phyloP scores from a whole-genome alignment of 30 jellyfish, hydroid and myxozoan genomes.

The Aurelia aurita region DNA sequence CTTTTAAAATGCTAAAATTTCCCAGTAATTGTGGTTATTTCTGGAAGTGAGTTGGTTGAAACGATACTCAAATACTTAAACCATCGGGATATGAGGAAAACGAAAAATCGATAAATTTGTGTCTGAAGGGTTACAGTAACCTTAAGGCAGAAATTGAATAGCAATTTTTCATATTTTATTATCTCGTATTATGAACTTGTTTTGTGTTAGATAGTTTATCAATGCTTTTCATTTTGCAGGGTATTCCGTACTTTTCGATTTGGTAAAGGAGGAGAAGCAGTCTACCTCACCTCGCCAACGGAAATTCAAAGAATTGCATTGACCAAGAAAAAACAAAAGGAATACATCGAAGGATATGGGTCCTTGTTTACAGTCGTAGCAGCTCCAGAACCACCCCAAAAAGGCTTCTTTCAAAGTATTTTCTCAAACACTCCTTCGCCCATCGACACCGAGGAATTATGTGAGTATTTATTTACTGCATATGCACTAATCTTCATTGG shows the following conservation, averaged over 20 bases:
- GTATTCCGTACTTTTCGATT: conserved; percentile 87
- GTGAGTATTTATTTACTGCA: conserved; percentile 48
- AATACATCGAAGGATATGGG: conserved; percentile 82
- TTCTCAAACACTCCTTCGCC: conserved; percentile 92
- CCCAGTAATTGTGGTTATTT: too few species aligned
- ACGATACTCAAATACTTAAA: too few species aligned
- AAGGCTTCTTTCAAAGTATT: conserved; percentile 91
- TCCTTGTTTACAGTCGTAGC: conserved; percentile 81
- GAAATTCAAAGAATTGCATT: conserved; percentile 93
- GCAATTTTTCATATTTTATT: too few species aligned
- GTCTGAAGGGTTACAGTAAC: too few species aligned
- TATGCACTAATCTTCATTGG: too few species aligned
- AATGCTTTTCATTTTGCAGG: conserved; percentile 41
- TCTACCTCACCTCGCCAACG: conserved; percentile 87
- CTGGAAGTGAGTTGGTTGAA: too few species aligned
- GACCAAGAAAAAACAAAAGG: conserved; percentile 78
- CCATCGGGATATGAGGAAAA: too few species aligned
- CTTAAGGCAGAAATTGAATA: too few species aligned
- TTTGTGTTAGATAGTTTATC: too few species aligned
- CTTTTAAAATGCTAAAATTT: too few species aligned
- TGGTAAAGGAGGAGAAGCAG: conserved; percentile 99
- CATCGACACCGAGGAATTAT: conserved; percentile 90
- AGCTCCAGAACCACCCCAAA: conserved; percentile 92
- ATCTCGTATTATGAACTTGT: too few species aligned
- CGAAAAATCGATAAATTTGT: too few species aligned